Conservation (phyloP, 2,113 vertebrate genomes). For the Mirza zaza region DNA sequence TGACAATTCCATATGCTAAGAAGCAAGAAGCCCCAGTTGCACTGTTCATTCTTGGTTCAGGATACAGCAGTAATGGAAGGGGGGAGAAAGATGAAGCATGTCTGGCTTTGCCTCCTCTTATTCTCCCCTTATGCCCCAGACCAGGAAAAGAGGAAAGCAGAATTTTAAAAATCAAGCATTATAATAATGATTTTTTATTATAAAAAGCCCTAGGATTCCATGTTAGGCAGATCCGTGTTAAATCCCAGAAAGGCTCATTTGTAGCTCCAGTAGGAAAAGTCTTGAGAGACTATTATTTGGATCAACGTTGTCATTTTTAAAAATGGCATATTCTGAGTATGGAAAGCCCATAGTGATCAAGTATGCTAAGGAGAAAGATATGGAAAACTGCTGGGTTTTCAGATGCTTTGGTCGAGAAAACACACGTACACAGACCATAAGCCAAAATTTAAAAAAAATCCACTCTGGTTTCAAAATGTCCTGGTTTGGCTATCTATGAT, state of each 20-base stretch:
- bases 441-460: not conserved
- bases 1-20: conserved; percentile 32
- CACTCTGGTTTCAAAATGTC: not conserved
- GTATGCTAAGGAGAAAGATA: not conserved
- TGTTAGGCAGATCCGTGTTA: not conserved
- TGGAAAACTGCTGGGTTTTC: not conserved
- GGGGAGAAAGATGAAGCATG: not conserved
- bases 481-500: not conserved
- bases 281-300: not conserved
- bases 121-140: not conserved
- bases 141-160: not conserved
- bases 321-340: not conserved
- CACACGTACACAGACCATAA: not conserved
- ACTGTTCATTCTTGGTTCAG: conserved; percentile 20
- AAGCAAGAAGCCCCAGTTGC: not conserved
- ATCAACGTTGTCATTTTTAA: not conserved
- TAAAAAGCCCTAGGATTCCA: not conserved
- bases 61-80: not conserved
- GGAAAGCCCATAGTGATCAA: not conserved
- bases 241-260: conserved; percentile 18
- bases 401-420: not conserved
- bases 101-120: not conserved
- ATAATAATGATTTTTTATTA: not conserved
- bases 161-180: not conserved
- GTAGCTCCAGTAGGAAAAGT: not conserved